Base-by-base conservation (phyloP, 2,797 vertebrate species). In the Trachurus trachurus region DNA sequence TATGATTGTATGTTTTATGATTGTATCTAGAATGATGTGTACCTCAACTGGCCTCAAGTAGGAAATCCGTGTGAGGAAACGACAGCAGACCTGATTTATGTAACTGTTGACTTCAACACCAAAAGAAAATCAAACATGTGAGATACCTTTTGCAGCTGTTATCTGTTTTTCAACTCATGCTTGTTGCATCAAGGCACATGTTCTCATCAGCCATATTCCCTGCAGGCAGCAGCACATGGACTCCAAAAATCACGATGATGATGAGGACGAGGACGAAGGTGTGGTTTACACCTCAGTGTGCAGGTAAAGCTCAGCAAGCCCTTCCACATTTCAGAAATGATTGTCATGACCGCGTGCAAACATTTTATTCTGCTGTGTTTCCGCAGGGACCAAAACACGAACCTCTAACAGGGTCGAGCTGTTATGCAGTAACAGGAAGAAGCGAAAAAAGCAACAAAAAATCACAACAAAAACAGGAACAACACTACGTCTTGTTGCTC, bases 261-360 rank as follows among this genome's bases (percentile, higher is more conserved):
- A 45, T 1, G 15, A 4, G 34, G 59, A 37, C 52, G 11, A 53
- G 56, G 56, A 63, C 3, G 12, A 47, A 1, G 15, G 5, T 39
- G 59, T 56, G 60, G 80, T 82, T 73, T 88, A 92, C 82, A 86
- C 76, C 69, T 64, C 57, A 15, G 81, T 90, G 49, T 72, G 65
- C 77, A 87, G 68, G 78, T 91, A 71, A 79, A 47, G 31, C 44
- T 63, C 66, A 70, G 19, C 37, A 64, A 44, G 37, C 39, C n/a
- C 1, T 37, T 47, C 9, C 29, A 60, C 10, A 21, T 66, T 44
- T 65, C 22, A 39, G 26, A 45, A 65, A 53, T 22, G n/a, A 42
- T 47, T 52, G n/a, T 22, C 52, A 40, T 58, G 9, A 67, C 37
- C 29, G 42, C 10, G 13, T n/a, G 16, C 17, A 62, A 70, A 45